These are phyloP conservation scores for Parauchenoglanis punctatus DNA, from an alignment of 2,797 vertebrate genomes.

Conservation along the genomic window DNA sequence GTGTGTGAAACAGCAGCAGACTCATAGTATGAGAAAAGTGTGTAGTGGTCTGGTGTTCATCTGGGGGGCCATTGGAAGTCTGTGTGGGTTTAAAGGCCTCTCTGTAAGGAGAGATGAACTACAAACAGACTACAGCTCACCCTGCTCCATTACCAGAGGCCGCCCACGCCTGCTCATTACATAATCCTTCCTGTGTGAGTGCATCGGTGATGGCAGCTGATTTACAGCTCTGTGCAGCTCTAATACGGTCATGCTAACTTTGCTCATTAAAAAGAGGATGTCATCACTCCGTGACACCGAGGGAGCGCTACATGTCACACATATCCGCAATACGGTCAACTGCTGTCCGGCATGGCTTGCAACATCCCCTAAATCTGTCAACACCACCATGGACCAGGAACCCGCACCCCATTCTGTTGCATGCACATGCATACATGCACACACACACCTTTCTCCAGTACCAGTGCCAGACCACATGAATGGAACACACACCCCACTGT, in stretches of 20 bases:
- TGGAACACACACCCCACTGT: slow-evolving; percentile 25
- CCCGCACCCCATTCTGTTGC: slow-evolving; percentile 58
- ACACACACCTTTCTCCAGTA: slow-evolving; percentile 40
- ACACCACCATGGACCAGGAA: slow-evolving; percentile 81
- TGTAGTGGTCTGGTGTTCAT: slow-evolving; percentile 72
- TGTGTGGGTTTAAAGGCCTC: slow-evolving; percentile 41
- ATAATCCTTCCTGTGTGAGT: slow-evolving; percentile 82
- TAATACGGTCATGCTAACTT: slow-evolving; percentile 76
- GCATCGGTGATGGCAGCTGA: slow-evolving; percentile 72
- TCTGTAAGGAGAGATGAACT: slow-evolving; percentile 34
- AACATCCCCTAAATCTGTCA: slow-evolving; percentile 99
- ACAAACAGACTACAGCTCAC: slow-evolving; percentile 12
- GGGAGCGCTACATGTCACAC: slow-evolving; percentile 85
- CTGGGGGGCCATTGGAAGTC: slow-evolving; percentile 55
- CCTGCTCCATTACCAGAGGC: slow-evolving; percentile 65
- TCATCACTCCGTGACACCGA: slow-evolving; percentile 90
- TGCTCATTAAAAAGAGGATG: slow-evolving; percentile 93
- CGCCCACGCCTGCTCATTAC: slow-evolving; percentile 74
- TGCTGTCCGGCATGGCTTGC: slow-evolving; percentile 90
- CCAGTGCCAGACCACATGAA: slow-evolving; percentile 9
- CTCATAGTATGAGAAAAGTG: slow-evolving; percentile 17
- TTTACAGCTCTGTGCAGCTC: slow-evolving; percentile 80
- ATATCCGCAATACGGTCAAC: slow-evolving; percentile 86
- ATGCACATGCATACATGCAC: slow-evolving; percentile 32
- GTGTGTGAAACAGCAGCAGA: slow-evolving; percentile 24